Conservation (phyloP, 2,888 invertebrate genomes). For the Parelbella ahira region DNA sequence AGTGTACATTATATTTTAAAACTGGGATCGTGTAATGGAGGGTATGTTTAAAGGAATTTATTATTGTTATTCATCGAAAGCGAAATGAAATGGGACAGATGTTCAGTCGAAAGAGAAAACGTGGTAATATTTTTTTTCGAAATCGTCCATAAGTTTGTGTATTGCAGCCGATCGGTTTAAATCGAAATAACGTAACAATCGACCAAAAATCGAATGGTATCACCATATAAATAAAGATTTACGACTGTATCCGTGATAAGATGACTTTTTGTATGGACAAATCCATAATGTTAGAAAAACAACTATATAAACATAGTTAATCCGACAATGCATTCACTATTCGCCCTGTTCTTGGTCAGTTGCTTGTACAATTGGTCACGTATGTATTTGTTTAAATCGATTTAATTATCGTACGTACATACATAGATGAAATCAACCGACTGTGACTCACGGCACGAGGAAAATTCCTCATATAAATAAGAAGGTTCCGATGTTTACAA, state of each 20-base stretch:
- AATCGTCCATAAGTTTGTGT: too few relatives aligned
- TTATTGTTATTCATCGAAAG: neutral
- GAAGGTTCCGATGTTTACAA: conserved; percentile 8
- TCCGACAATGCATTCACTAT: conserved; percentile 8
- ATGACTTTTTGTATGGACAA: neutral
- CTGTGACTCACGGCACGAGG: conserved; percentile 16
- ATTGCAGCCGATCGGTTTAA: too few relatives aligned
- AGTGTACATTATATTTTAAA: too few relatives aligned
- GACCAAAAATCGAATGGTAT: conserved; percentile 8
- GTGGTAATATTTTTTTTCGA: too few relatives aligned
- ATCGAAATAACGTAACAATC: too few relatives aligned
- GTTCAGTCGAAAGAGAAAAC: neutral
- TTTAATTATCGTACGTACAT: conserved; percentile 7
- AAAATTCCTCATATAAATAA: conserved; percentile 14
- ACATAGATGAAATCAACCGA: too few relatives aligned
- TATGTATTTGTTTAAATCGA: conserved; percentile 9
- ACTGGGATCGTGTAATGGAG: conserved; percentile 1
- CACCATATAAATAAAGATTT: conserved; percentile 4
- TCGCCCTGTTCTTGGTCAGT: conserved; percentile 1
- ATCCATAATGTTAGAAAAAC: neutral
- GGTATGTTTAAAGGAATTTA: conserved; percentile 12
- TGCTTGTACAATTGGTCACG: neutral
- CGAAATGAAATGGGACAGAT: neutral
- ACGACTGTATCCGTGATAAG: conserved; percentile 9
- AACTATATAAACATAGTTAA: neutral